Percentiles rank a stretch among this genome's conserved stretches.
phyloP scores from a whole-genome alignment of 2,113 vertebrate genomes.

The Tympanuchus pallidicinctus region DNA sequence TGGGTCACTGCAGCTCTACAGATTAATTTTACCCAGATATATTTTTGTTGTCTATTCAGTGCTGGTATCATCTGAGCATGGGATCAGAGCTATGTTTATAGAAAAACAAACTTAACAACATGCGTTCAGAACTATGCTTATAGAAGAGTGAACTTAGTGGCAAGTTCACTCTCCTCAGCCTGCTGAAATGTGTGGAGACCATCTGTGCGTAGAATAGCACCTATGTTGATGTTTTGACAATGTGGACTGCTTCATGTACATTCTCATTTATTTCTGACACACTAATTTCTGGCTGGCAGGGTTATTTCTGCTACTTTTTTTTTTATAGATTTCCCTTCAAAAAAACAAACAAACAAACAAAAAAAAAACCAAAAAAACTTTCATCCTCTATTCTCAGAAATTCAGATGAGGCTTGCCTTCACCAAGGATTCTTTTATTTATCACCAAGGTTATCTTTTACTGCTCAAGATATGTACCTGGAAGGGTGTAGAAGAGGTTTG shows the following conservation, averaged over 20 bases:
- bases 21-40: not conserved
- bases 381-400: rapidly evolving
- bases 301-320: not conserved
- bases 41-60: not conserved
- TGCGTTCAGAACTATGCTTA: not conserved
- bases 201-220: not conserved
- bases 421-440: not conserved
- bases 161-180: not conserved
- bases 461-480: not conserved
- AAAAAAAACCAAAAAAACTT: no score
- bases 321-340: not conserved
- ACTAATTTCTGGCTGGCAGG: not conserved
- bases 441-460: not conserved
- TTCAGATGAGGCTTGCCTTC: not conserved
- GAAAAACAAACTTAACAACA: not conserved
- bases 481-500: not conserved
- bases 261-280: not conserved
- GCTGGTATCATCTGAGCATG: not conserved
- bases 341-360: no score
- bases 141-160: not conserved
- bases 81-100: not conserved
- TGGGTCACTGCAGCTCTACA: not conserved
- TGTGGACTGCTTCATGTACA: not conserved
- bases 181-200: not conserved
- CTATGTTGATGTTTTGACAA: not conserved